phyloP scores from a whole-genome alignment of 1,140 invertebrate species.

The Matsumurasca onukii region DNA sequence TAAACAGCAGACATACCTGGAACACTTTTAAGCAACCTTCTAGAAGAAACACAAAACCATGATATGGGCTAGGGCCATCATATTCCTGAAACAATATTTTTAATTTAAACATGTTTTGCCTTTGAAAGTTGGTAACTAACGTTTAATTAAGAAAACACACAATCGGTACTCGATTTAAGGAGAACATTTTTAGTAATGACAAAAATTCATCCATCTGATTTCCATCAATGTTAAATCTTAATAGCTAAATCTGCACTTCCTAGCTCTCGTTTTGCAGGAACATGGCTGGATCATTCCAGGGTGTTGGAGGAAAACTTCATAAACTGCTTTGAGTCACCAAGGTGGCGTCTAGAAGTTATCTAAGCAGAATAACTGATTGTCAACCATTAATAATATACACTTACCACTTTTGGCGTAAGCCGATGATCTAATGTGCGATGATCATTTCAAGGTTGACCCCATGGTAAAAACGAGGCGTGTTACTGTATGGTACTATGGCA shows the following conservation, averaged over 20 bases:
- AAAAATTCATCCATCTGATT: too few species aligned
- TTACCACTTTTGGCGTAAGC: too few species aligned
- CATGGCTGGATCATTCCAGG: too few species aligned
- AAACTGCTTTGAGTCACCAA: too few species aligned
- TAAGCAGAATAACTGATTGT: too few species aligned
- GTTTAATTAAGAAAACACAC: not conserved
- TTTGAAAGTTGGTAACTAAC: not conserved
- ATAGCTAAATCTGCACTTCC: not conserved
- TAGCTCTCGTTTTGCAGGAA: not conserved
- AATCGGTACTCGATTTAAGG: not conserved
- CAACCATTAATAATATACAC: too few species aligned
- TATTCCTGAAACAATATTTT: conserved; percentile 34
- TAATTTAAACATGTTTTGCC: not conserved
- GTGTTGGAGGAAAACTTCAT: too few species aligned
- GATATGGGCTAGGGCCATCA: conserved; percentile 37
- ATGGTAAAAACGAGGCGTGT: too few species aligned
- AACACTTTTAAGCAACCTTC: conserved; percentile 37
- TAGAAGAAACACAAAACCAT: conserved; percentile 38
- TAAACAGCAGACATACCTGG: conserved; percentile 32
- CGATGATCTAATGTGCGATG: too few species aligned
- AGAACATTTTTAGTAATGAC: conserved; percentile 5
- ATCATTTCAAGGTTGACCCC: too few species aligned
- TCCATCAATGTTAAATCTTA: not conserved
- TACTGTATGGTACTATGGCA: too few species aligned
- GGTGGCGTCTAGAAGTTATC: too few species aligned